Conservation (phyloP, 2,888 invertebrate genomes). For the Ichneumon xanthorius region DNA sequence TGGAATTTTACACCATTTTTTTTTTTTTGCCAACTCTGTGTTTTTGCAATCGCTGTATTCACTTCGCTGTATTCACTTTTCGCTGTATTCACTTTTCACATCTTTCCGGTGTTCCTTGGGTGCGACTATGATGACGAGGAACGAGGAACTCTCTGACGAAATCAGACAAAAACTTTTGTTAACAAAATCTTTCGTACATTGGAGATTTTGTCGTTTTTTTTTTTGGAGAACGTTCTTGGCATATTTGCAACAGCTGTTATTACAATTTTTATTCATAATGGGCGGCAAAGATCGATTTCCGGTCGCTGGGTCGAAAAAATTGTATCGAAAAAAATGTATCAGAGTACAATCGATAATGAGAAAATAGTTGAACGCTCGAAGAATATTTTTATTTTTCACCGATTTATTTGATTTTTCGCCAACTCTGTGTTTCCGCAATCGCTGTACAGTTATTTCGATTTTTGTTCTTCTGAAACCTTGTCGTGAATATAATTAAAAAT, state of each 20-base stretch:
- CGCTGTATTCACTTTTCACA: slow-evolving; percentile 9
- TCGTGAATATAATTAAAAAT: not conserved
- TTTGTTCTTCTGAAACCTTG: too few species aligned
- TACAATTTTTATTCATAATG: not conserved
- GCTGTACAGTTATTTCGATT: too few species aligned
- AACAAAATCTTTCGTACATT: not conserved
- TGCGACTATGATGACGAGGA: slow-evolving; percentile 36
- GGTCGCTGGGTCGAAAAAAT: not conserved
- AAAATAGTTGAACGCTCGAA: too few species aligned
- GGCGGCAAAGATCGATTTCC: not conserved
- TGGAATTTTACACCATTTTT: not conserved
- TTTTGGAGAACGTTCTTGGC: not conserved
- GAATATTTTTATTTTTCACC: not conserved
- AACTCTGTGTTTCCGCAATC: too few species aligned
- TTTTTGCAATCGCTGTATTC: too few species aligned
- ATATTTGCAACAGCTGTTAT: not conserved
- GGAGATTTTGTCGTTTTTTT: not conserved
- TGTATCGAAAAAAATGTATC: not conserved
- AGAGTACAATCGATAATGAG: too few species aligned
- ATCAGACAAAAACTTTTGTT: not conserved
- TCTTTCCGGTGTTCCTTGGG: slow-evolving; percentile 53
- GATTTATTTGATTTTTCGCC: not conserved
- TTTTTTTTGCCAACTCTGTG: too few species aligned
- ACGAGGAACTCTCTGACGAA: not conserved
- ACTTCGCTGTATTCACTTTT: too few species aligned